Evolutionary conservation across 1,140 invertebrate genomes (phyloP).

Genomic region (Ptiloglossa arizonensis): DNA sequence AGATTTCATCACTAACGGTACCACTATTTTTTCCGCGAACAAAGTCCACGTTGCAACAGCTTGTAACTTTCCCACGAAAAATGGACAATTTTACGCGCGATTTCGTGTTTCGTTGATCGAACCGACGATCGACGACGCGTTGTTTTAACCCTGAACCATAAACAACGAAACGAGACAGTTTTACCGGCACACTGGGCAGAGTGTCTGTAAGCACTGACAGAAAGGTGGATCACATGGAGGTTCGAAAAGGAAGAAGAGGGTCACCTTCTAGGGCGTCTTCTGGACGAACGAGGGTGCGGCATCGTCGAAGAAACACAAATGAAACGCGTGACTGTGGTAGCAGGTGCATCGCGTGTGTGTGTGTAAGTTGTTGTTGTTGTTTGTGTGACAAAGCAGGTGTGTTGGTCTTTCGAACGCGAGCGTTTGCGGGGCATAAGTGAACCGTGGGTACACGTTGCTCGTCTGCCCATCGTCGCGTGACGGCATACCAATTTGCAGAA

Average conservation of each 20-base stretch:
- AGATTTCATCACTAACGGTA: too few species aligned
- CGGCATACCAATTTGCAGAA: conserved; percentile 52
- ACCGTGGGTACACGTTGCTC: conserved; percentile 47
- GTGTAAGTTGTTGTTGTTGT: conserved; percentile 35
- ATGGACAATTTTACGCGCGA: too few species aligned
- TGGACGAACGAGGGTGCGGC: conserved; percentile 72
- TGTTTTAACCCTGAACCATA: too few species aligned
- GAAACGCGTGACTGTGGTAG: conserved; percentile 35
- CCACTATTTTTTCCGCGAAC: too few species aligned
- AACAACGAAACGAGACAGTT: neutral
- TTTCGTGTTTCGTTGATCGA: too few species aligned
- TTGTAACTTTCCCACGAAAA: too few species aligned
- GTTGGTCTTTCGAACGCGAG: conserved; percentile 20
- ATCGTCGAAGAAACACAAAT: conserved; percentile 50
- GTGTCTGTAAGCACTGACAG: conserved; percentile 65
- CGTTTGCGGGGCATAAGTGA: conserved; percentile 6
- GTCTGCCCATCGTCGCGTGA: conserved; percentile 43
- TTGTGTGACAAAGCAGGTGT: conserved; percentile 48
- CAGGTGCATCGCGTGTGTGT: conserved; percentile 59
- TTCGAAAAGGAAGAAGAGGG: conserved; percentile 70
- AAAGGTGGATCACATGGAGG: conserved; percentile 60
- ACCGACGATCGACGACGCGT: neutral
- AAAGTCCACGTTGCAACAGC: too few species aligned
- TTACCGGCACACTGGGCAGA: conserved; percentile 53
- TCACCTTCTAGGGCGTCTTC: conserved; percentile 69